phyloP scores from a whole-genome alignment of 2,888 invertebrate species.

The Xylota sylvarum region DNA sequence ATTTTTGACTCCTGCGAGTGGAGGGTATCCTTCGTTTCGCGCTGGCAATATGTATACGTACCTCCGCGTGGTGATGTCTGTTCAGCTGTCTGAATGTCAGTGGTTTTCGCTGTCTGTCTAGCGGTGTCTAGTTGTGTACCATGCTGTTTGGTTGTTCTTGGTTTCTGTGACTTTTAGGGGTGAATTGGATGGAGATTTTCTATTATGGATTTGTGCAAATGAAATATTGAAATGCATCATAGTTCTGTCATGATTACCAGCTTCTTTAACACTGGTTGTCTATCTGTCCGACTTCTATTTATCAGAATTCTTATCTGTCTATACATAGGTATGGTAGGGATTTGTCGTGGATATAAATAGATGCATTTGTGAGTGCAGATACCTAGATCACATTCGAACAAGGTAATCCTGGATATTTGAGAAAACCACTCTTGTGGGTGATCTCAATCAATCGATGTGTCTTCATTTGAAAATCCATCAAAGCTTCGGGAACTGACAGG shows the following conservation, averaged over 20 bases:
- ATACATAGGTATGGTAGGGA: background rate
- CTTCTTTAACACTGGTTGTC: background rate
- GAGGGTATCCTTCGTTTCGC: slow-evolving; percentile 1
- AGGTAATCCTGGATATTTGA: too few relatives aligned
- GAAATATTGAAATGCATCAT: slow-evolving; percentile 15
- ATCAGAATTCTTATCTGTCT: background rate
- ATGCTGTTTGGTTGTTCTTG: slow-evolving; percentile 37
- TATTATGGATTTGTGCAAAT: background rate
- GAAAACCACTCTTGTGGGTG: too few relatives aligned
- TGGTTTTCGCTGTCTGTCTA: slow-evolving; percentile 61
- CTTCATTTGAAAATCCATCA: too few relatives aligned
- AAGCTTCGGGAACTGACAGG: too few relatives aligned
- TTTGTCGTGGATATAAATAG: background rate
- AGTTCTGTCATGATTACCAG: background rate
- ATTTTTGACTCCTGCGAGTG: slow-evolving; percentile 51
- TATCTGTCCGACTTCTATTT: slow-evolving; percentile 16
- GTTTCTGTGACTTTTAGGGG: slow-evolving; percentile 22
- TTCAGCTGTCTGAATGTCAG: slow-evolving; percentile 70
- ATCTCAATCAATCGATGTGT: too few relatives aligned
- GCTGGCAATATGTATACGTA: background rate
- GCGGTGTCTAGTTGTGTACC: slow-evolving; percentile 25
- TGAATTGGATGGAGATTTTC: background rate
- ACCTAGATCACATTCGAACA: too few relatives aligned
- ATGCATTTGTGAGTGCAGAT: background rate
- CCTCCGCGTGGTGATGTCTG: slow-evolving; percentile 34